Percentiles rank a stretch among this genome's conserved stretches.
Evolutionary conservation across 64 coral and sea anemone species (phyloP).

Genomic region (Acropora tenuis): DNA sequence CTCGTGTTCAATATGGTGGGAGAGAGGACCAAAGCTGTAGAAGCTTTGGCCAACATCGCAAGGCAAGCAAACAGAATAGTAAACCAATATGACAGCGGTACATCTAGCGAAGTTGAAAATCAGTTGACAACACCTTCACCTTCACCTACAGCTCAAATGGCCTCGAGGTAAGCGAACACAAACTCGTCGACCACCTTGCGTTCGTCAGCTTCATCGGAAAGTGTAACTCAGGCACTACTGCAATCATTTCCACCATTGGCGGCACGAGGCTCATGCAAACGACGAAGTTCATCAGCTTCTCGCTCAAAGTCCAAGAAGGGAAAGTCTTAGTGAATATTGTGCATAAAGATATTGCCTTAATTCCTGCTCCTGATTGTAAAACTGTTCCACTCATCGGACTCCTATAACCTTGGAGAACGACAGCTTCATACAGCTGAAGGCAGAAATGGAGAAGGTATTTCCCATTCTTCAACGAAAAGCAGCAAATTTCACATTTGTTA

Average conservation of each 20-base stretch:
- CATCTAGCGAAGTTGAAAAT: slow-evolving; percentile 56
- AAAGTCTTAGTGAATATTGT: slow-evolving; percentile 43
- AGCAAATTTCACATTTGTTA: slow-evolving; percentile 44
- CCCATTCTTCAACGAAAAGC: slow-evolving; percentile 62
- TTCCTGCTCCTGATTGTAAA: slow-evolving; percentile 47
- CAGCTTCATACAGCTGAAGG: slow-evolving; percentile 46
- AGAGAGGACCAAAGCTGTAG: slow-evolving; percentile 55
- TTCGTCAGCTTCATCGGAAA: slow-evolving; percentile 25
- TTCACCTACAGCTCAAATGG: slow-evolving; percentile 57
- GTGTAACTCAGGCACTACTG: slow-evolving; percentile 34
- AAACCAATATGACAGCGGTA: slow-evolving; percentile 56
- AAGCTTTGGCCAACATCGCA: not conserved
- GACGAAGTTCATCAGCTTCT: slow-evolving; percentile 26
- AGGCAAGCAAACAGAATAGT: slow-evolving; percentile 44
- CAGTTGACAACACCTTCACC: slow-evolving; percentile 54
- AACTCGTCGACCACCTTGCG: slow-evolving; percentile 17
- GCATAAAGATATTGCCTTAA: slow-evolving; percentile 58
- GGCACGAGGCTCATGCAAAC: not conserved
- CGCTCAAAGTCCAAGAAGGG: slow-evolving; percentile 18
- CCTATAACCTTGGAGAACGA: slow-evolving; percentile 47
- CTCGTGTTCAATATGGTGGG: slow-evolving; percentile 27
- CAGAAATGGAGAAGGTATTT: slow-evolving; percentile 29
- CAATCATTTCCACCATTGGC: slow-evolving; percentile 29
- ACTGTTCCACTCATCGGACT: slow-evolving; percentile 46
- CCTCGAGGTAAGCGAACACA: slow-evolving; percentile 52